A percentile compares a stretch with the other conserved stretches of the same genome.
phyloP scores from a whole-genome alignment of 2,888 invertebrate genomes.

The Metacarcinus magister region DNA sequence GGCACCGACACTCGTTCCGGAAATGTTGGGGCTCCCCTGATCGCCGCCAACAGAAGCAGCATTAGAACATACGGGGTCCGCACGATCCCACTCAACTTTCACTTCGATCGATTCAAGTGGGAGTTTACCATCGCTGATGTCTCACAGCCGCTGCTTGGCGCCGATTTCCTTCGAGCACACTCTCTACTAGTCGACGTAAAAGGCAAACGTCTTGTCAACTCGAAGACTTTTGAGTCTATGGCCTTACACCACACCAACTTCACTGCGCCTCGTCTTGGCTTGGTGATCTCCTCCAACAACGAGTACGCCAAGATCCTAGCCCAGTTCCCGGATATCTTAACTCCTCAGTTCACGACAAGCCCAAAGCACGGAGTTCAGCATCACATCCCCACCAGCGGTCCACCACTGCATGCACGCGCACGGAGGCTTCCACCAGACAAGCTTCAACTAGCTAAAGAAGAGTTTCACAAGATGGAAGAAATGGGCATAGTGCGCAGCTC shows the following conservation, averaged over 20 bases:
- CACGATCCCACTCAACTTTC: conserved; percentile 34
- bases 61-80: too few species aligned
- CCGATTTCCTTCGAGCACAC: conserved; percentile 85
- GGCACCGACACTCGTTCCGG: conserved; percentile 26
- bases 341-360: neutral
- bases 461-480: conserved; percentile 84
- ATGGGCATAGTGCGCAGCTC: conserved; percentile 83
- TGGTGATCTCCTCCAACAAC: neutral
- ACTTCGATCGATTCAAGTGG: conserved; percentile 56
- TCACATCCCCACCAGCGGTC: neutral
- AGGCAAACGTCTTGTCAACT: conserved; percentile 62
- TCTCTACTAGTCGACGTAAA: conserved; percentile 84
- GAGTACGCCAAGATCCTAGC: conserved; percentile 5
- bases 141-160: conserved; percentile 83
- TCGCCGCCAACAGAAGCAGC: conserved; percentile 39
- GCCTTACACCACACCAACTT: neutral
- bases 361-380: neutral
- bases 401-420: neutral
- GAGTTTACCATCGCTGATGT: conserved; percentile 62
- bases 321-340: neutral
- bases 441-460: conserved; percentile 83
- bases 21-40: neutral
- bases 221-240: conserved; percentile 47
- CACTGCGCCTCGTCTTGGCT: neutral
- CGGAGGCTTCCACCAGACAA: conserved; percentile 83